Base-by-base conservation (phyloP, 2,888 invertebrate genomes). In the Hypselothyrea guttata region DNA sequence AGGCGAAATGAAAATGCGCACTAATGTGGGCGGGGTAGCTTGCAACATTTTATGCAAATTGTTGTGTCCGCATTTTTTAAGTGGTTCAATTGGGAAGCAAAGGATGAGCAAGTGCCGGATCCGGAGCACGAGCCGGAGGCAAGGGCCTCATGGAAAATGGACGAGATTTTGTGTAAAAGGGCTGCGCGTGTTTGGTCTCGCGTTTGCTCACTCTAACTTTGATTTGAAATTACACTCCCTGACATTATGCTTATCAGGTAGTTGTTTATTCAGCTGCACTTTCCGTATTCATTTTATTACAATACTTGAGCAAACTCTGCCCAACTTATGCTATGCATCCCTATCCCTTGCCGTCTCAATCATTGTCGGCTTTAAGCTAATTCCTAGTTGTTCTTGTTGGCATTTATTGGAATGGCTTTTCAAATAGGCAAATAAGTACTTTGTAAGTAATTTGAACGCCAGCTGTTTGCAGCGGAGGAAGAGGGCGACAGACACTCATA, bases 351-450 rank as follows among this genome's bases (percentile, higher is more conserved):
- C 22, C 22, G 22, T 27, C 31, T 15, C 35, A 57, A 16, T 33
- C 46, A 58, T 44, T 45, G 49, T 54, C 48, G 30, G 42, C 48
- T 56, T 75, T 41, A 49, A 45, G 48, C 51, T 42, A 49, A 46
- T 45, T 41, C 60, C 47, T 47, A 44, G 7, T 28, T 28, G 28
- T 22, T 22, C 22, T 22, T 71, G 52, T 34, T 67, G 56, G 35
- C 60, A 62, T 84, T 84, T 70, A 71, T 63, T 51, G 57, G 65
- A 84, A 84, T 78, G 71, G 52, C 71, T 84, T 84, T 74, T 62
- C 61, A 63, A 78, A 78, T 84, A 71, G 78, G 84, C 78, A 77
- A 84, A 74, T 78, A 78, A 84, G 82, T 84, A 82, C 78, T 84
- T 78, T 77, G 84, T 78, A 81, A 78, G 84, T 84, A 78, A 84